Percentiles rank a stretch among this genome's conserved stretches.
Conservation (phyloP, 2,888 invertebrate genomes). For the Clepsis dumicolana region DNA sequence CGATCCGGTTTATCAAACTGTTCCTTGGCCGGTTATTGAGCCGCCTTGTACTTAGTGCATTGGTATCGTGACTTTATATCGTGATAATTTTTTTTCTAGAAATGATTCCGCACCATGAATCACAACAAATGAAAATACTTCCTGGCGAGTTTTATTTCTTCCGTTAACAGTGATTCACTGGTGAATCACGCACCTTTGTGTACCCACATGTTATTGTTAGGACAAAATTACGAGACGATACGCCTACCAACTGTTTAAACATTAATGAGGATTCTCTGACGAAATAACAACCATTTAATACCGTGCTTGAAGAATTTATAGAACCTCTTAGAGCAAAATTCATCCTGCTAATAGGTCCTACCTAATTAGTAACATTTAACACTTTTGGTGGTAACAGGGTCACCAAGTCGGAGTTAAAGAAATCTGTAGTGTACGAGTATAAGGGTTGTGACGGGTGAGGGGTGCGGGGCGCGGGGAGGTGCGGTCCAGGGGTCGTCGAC, state of each 20-base stretch:
- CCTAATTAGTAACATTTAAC: constrained; percentile 18
- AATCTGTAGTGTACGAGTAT: constrained; percentile 61
- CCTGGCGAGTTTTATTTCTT: constrained; percentile 34
- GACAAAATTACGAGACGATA: constrained; percentile 21
- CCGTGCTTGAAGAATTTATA: background rate
- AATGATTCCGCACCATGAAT: constrained; percentile 29
- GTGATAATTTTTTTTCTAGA: constrained; percentile 28
- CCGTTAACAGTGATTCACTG: constrained; percentile 38
- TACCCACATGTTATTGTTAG: constrained; percentile 19
- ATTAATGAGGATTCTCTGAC: background rate
- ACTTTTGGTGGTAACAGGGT: constrained; percentile 65
- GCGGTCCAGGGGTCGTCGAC: constrained; percentile 78
- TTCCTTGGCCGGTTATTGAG: constrained; percentile 13
- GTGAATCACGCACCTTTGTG: constrained; percentile 37
- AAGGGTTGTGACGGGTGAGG: constrained; percentile 52
- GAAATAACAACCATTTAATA: constrained; percentile 6
- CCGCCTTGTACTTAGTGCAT: background rate
- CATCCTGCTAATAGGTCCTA: background rate
- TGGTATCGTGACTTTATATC: constrained; percentile 1
- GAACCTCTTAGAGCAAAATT: background rate
- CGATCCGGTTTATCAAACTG: constrained; percentile 54
- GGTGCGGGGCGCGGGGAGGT: constrained; percentile 52
- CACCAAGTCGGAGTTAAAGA: constrained; percentile 68
- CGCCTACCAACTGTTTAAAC: constrained; percentile 19
- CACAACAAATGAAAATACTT: constrained; percentile 36